A percentile compares a stretch with the other conserved stretches of the same genome.
Evolutionary conservation across 1,140 invertebrate species (phyloP).

Genomic region (Spodoptera litura): DNA sequence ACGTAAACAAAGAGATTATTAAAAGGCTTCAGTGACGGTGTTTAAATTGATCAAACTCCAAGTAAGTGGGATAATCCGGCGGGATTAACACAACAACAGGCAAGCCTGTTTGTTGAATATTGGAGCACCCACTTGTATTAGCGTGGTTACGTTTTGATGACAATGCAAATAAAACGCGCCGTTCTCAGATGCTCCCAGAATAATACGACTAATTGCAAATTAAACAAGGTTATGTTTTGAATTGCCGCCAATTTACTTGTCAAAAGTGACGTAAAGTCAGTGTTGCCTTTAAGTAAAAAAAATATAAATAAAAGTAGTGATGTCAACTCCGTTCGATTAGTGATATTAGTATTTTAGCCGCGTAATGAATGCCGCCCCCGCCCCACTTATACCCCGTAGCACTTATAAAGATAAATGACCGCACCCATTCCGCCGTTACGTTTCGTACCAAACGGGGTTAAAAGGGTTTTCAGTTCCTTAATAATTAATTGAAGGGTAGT

Average conservation of each 20-base stretch:
- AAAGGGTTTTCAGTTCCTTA: conserved; percentile 77
- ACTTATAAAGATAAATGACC: conserved; percentile 78
- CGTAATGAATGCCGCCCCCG: conserved; percentile 64
- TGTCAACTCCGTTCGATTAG: conserved; percentile 18
- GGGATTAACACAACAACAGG: conserved; percentile 51
- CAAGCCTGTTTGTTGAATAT: conserved; percentile 51
- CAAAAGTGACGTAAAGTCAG: conserved; percentile 1
- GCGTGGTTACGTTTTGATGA: conserved; percentile 39
- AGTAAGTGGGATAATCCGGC: conserved; percentile 55
- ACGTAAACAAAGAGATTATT: conserved; percentile 56
- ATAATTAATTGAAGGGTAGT: conserved; percentile 77
- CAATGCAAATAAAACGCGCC: conserved; percentile 41
- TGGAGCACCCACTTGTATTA: conserved; percentile 44
- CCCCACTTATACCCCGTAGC: conserved; percentile 62
- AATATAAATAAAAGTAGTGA: neutral
- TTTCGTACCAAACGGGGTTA: conserved; percentile 70
- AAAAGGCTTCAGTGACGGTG: conserved; percentile 49
- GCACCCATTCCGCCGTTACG: conserved; percentile 68
- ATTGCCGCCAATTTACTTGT: conserved; percentile 1
- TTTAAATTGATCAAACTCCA: conserved; percentile 54
- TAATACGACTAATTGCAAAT: conserved; percentile 7
- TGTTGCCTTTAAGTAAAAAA: conserved; percentile 8
- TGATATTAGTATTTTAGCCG: conserved; percentile 58
- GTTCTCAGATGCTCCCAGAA: conserved; percentile 8
- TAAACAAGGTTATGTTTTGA: neutral